Percentiles rank a stretch among this genome's conserved stretches.
These are phyloP conservation scores for Arctia plantaginis DNA, from an alignment of 2,888 invertebrate species.

Conservation along the genomic window DNA sequence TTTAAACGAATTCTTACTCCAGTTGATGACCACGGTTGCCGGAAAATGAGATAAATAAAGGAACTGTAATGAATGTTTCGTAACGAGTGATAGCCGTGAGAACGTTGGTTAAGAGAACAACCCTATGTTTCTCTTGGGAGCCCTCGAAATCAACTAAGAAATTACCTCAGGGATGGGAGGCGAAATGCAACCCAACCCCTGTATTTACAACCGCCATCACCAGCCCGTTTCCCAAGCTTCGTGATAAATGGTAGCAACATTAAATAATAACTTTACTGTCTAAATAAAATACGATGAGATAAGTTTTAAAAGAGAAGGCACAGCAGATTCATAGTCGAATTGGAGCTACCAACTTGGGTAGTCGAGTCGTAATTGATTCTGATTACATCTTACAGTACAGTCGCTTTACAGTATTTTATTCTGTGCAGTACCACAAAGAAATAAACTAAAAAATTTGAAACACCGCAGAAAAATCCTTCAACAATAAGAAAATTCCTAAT, in stretches of 20 bases:
- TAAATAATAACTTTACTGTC: conserved; percentile 21
- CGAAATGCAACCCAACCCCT: conserved; percentile 5
- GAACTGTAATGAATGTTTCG: conserved; percentile 3
- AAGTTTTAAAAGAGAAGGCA: not conserved
- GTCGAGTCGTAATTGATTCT: not conserved
- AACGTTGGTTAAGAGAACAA: conserved; percentile 5
- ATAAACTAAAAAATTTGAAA: not conserved
- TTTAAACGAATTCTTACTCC: not conserved
- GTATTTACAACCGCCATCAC: conserved; percentile 13
- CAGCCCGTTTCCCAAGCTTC: not conserved
- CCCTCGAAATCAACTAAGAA: conserved; percentile 23
- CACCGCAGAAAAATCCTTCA: not conserved
- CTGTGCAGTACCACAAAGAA: not conserved
- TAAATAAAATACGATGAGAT: not conserved
- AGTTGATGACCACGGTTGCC: not conserved
- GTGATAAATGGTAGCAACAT: conserved; percentile 20
- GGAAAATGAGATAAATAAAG: not conserved
- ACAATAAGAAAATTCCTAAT: no score
- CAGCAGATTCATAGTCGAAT: not conserved
- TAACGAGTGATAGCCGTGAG: conserved; percentile 18
- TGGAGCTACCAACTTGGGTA: not conserved
- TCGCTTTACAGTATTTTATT: not conserved
- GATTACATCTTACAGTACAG: not conserved
- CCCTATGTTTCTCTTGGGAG: conserved; percentile 8
- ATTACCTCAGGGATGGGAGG: conserved; percentile 8